Base-by-base conservation (phyloP, 1,140 invertebrate genomes). In the Eufriesea mexicana region DNA sequence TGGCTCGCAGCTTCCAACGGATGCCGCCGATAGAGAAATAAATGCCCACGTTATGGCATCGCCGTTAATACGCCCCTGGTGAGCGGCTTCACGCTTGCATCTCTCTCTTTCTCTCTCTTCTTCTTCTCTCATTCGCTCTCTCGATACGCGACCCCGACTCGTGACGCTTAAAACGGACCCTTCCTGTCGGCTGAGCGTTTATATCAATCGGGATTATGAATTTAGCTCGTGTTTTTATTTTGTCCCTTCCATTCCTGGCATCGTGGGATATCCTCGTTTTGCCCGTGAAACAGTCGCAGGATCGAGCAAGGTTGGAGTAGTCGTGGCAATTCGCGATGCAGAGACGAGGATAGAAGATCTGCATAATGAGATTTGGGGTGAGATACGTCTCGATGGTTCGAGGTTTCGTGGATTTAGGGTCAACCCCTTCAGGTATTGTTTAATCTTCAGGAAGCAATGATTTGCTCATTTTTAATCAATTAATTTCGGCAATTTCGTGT, bases 21-120 rank as follows among this genome's bases (percentile, higher is more conserved):
- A 89, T 89, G 70, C 81, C 81, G 86, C 88, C 82, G 86, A 90
- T 90, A 89, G 84, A 90, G 88, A 89, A 89, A 90, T 90, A 90
- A 90, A 90, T 79, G 82, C 78, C 70, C 73, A 73, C 74, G 68
- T 89, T 89, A 89, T 87, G 74, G 79, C 51, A 62, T 73, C 77
- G 67, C 51, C 76, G 79, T 89, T 88, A 88, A 88, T 89, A 88
- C 72, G 77, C 71, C 74, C 57, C 79, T 78, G 64, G 71, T 74
- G 78, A 76, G 16, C 59, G 49, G 55, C n/a, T 78, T 83, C 81
- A 35, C 83, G 83, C 85, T 84, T 45, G 49, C 62, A 23, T 55
- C 75, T 59, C 74, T 59, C 51, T 7, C 23, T 68, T 5, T 51
- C 45, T 61, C 35, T 51, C 49, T 14, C 49, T 51, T 14, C 14